These are phyloP conservation scores for Mesodorylaimus sp. DNA, from an alignment of 2,888 invertebrate species.

Conservation along the genomic window DNA sequence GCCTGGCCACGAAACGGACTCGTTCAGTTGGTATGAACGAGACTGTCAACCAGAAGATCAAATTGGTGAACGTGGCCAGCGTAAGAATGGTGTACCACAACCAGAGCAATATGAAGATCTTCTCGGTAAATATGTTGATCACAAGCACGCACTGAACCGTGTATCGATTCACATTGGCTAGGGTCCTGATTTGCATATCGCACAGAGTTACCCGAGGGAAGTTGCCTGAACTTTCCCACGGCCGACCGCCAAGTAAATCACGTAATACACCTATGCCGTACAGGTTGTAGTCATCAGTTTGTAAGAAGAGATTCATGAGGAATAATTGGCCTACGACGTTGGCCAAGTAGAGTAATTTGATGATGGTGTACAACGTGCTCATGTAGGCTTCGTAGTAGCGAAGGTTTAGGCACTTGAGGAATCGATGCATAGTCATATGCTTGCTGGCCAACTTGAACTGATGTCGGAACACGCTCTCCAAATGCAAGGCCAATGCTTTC, in stretches of 20 bases:
- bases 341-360: slow-evolving; percentile 22
- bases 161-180: slow-evolving; percentile 16
- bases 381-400: slow-evolving; percentile 28
- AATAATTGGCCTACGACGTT: slow-evolving; percentile 22
- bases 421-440: slow-evolving; percentile 11
- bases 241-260: slow-evolving; percentile 20
- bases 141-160: slow-evolving; percentile 29
- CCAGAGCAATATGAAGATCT: slow-evolving; percentile 28
- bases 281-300: slow-evolving; percentile 23
- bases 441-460: background rate
- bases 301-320: slow-evolving; percentile 20
- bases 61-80: slow-evolving; percentile 17
- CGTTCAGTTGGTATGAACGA: background rate
- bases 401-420: slow-evolving; percentile 22
- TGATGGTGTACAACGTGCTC: slow-evolving; percentile 22
- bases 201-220: slow-evolving; percentile 3
- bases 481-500: slow-evolving; percentile 17
- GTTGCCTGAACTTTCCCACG: slow-evolving; percentile 4
- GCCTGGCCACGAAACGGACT: slow-evolving; percentile 21
- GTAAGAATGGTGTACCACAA: slow-evolving; percentile 24
- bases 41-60: background rate
- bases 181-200: background rate
- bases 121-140: slow-evolving; percentile 29
- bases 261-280: slow-evolving; percentile 26
- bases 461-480: slow-evolving; percentile 25